phyloP scores from a whole-genome alignment of 2,888 invertebrate species.

The Temnothorax ravouxi region DNA sequence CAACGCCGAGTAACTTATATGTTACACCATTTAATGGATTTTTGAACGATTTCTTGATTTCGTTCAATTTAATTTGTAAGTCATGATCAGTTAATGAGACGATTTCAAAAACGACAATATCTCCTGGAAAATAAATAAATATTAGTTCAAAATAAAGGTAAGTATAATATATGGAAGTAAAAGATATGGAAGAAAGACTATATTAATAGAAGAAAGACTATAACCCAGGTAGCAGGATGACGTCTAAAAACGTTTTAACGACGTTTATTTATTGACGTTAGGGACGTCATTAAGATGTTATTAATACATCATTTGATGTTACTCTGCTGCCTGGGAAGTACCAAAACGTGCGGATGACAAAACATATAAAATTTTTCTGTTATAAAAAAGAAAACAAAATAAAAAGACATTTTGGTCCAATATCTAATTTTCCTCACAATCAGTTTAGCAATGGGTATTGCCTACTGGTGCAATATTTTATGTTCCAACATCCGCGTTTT shows the following conservation, averaged over 20 bases:
- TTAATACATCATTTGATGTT: too few species aligned
- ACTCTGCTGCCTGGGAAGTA: background rate
- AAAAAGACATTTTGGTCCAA: background rate
- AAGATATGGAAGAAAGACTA: too few species aligned
- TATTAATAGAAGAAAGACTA: background rate
- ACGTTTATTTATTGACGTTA: too few species aligned
- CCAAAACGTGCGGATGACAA: background rate
- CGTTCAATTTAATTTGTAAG: background rate
- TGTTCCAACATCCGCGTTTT: background rate
- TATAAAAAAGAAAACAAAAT: background rate
- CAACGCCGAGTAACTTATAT: background rate
- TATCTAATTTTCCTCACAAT: background rate
- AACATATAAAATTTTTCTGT: background rate
- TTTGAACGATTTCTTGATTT: background rate
- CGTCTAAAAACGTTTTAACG: too few species aligned
- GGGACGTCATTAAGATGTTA: too few species aligned
- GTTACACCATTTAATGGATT: background rate
- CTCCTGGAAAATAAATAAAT: conserved; percentile 10
- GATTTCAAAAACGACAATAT: conserved; percentile 3
- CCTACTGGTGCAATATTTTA: background rate
- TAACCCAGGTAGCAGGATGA: background rate
- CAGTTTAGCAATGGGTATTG: background rate
- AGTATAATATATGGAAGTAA: background rate
- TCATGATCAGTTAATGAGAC: background rate
- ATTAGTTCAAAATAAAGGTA: conserved; percentile 2